Base-by-base conservation (phyloP, 2,888 invertebrate genomes). In the Steinernema carpocapsae region DNA sequence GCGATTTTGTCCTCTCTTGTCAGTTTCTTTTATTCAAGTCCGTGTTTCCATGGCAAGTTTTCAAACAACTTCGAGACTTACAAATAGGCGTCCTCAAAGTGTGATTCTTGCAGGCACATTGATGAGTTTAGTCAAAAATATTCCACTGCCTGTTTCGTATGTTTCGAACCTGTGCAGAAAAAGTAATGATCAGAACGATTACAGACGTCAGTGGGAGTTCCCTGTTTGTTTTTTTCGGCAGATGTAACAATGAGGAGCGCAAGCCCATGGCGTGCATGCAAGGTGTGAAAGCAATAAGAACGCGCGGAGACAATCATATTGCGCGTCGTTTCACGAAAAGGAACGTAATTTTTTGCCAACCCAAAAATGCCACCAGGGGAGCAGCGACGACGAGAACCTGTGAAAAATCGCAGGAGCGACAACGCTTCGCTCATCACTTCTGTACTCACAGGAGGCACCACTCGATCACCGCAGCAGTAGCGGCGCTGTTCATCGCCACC, bases 261-360 rank as follows among this genome's bases (percentile, higher is more conserved):
- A 3, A 37, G 10, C 4, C 37, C 4, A 6, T 3, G 37, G 37
- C 4, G 4, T 37, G 37, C 37, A 37, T n/a, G n/a, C 64, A 64
- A 64, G 64, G 64, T 64, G 64, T 64, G 64, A 64, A 64, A 64
- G 64, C 29, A 32, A 32, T 64, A 32, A 64, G 64, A 64, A 29
- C 64, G 64, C 64, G 17, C 10, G 3, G 48, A 19, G 19, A 48
- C 19, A 6, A 64, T 64, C 64, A 7, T 64, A 32, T 64, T 10
- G 10, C 32, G 64, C n/a, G n/a, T n/a, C n/a, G n/a, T n/a, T n/a
- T n/a, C n/a, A 4, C 32, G 64, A 10, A 37, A 3, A 37, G 37
- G 10, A 37, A 37, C 10, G 37, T 37, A 37, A 64, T 12, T 64
- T 26, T 64, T 64, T 64, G 7, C 19, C 48, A n/a, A 4, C 26